phyloP scores from a whole-genome alignment of 2,888 invertebrate genomes.

The Drosophila meridionalis region DNA sequence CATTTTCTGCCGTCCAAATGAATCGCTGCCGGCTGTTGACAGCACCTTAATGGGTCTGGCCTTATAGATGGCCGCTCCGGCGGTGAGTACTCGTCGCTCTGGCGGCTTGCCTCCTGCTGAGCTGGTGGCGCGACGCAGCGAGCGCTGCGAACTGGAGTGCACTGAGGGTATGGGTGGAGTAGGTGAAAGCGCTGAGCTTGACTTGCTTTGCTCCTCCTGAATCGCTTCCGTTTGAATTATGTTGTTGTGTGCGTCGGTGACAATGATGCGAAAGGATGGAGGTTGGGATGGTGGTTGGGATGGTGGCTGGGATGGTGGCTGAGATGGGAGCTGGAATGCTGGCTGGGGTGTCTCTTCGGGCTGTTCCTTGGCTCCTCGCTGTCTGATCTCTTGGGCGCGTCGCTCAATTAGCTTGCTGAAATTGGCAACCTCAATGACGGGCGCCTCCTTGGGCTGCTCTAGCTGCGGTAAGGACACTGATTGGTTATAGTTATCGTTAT shows the following conservation, averaged over 20 bases:
- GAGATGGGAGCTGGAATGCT: too few relatives aligned
- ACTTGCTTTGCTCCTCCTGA: conserved; percentile 34
- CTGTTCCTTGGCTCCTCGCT: conserved; percentile 48
- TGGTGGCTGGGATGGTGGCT: too few relatives aligned
- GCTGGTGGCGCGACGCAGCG: conserved; percentile 54
- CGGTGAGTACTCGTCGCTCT: conserved; percentile 78
- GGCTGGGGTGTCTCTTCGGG: neutral
- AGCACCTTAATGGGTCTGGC: conserved; percentile 82
- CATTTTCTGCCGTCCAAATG: conserved; percentile 85
- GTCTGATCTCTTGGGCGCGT: conserved; percentile 76
- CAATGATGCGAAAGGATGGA: conserved; percentile 82
- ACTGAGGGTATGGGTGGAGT: conserved; percentile 20
- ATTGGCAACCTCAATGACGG: conserved; percentile 81
- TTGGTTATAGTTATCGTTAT: conserved; percentile 35
- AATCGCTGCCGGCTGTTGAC: conserved; percentile 62
- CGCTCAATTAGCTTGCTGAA: conserved; percentile 81
- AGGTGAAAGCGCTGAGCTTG: conserved; percentile 10
- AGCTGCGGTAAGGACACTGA: conserved; percentile 46
- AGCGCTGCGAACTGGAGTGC: conserved; percentile 40
- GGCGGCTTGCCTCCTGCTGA: conserved; percentile 55
- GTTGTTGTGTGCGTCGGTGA: conserved; percentile 84
- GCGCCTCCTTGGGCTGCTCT: conserved; percentile 81
- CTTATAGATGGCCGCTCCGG: conserved; percentile 81
- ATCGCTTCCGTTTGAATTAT: conserved; percentile 84
- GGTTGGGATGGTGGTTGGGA: neutral